Evolutionary conservation across 1,140 invertebrate genomes (phyloP).

Genomic region (Protaetia brevitarsis): DNA sequence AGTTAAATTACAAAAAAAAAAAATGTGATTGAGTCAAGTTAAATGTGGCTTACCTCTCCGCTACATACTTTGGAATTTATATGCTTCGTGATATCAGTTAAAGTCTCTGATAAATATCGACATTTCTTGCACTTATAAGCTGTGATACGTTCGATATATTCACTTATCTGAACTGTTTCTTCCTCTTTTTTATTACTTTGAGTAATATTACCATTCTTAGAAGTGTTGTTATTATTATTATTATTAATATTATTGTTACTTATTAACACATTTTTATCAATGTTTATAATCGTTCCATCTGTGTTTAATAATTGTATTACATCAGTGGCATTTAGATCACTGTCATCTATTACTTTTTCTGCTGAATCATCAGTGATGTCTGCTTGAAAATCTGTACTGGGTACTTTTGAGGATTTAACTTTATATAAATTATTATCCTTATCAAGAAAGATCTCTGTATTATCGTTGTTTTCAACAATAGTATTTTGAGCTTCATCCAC

Average conservation of each 20-base stretch:
- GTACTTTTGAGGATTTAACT: too few species aligned
- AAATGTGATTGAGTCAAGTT: neutral
- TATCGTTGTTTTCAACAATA: slow-evolving; percentile 22
- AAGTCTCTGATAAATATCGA: slow-evolving; percentile 34
- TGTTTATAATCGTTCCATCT: slow-evolving; percentile 32
- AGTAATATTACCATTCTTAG: too few species aligned
- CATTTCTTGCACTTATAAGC: slow-evolving; percentile 40
- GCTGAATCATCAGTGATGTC: neutral
- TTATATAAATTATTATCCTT: neutral
- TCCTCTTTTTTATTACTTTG: neutral
- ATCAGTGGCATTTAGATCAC: slow-evolving; percentile 17
- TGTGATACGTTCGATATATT: slow-evolving; percentile 28
- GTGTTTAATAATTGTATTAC: slow-evolving; percentile 31
- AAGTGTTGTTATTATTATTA: too few species aligned
- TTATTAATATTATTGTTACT: neutral
- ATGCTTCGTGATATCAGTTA: slow-evolving; percentile 33
- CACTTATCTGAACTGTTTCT: neutral
- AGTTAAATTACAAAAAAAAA: neutral
- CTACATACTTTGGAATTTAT: slow-evolving; percentile 28
- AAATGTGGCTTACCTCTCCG: slow-evolving; percentile 22
- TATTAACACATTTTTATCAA: slow-evolving; percentile 27
- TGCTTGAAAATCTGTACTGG: neutral
- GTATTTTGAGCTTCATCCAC: neutral
- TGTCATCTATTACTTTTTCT: slow-evolving; percentile 15
- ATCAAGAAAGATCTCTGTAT: slow-evolving; percentile 10